Percentiles rank a stretch among this genome's conserved stretches.
These are phyloP conservation scores for Melanerpes aurifrons DNA, from an alignment of 2,113 vertebrate species.

Conservation along the genomic window DNA sequence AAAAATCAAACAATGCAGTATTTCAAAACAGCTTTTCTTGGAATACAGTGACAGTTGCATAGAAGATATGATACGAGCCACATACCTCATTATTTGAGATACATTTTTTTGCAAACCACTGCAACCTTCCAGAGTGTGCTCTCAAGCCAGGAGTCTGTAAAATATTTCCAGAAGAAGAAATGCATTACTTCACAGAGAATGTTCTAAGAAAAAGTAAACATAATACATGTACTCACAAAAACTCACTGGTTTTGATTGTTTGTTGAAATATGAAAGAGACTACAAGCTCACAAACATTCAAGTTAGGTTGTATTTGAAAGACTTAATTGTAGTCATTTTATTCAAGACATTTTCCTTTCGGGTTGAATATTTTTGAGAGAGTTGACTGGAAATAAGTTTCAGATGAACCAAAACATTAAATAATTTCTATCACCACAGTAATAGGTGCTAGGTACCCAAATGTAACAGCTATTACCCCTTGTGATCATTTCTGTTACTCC, in stretches of 20 bases:
- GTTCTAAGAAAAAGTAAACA: background rate
- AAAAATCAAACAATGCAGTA: background rate
- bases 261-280: background rate
- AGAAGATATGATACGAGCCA: background rate
- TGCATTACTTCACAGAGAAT: background rate
- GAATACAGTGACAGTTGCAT: background rate
- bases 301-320: background rate
- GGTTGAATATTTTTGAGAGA: background rate
- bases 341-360: background rate
- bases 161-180: constrained; percentile 24
- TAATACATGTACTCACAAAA: background rate
- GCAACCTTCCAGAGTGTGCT: constrained; percentile 81
- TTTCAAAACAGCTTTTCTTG: constrained; percentile 19
- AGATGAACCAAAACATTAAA: background rate
- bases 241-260: background rate
- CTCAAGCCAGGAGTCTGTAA: constrained; percentile 92
- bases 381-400: background rate
- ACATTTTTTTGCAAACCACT: constrained; percentile 91
- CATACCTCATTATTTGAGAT: constrained; percentile 82
- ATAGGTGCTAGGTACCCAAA: background rate
- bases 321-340: background rate
- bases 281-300: background rate
- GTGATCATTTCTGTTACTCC: background rate
- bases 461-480: background rate
- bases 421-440: background rate